Evolutionary conservation across 2,113 vertebrate genomes (phyloP).

Genomic region (Numenius arquata): DNA sequence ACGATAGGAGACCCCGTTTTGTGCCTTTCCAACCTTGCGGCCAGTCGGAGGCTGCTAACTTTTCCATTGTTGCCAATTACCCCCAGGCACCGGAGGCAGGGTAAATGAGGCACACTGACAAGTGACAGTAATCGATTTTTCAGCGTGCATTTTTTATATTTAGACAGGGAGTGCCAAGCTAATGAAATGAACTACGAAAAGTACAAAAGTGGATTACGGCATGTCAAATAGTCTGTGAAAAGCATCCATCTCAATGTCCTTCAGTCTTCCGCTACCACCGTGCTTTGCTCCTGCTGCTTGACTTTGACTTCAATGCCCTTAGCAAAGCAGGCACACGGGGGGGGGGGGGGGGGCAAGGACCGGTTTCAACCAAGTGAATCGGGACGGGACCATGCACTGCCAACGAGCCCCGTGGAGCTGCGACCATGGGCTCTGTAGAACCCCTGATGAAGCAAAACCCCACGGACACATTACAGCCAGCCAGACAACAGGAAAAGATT

Average conservation of each 20-base stretch:
- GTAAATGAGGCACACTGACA: slow-evolving; percentile 50
- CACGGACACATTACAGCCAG: neutral
- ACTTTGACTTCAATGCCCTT: neutral
- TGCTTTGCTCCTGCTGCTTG: neutral
- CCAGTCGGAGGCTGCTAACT: neutral
- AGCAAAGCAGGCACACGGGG: neutral
- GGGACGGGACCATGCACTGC: neutral
- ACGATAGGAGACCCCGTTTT: neutral
- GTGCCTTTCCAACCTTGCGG: neutral
- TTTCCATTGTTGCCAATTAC: slow-evolving; percentile 36
- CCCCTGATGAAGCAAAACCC: neutral
- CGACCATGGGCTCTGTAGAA: neutral
- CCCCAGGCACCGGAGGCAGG: neutral
- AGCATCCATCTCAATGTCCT: neutral
- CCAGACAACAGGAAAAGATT: neutral
- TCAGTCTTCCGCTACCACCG: neutral
- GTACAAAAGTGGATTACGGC: slow-evolving; percentile 6
- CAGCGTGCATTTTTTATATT: slow-evolving; percentile 37
- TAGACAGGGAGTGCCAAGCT: slow-evolving; percentile 16
- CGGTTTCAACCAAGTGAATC: neutral
- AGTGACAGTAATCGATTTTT: slow-evolving; percentile 52
- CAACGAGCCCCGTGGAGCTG: neutral
- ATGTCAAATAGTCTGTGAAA: neutral
- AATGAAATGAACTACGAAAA: slow-evolving; percentile 26
- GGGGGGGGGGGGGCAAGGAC: neutral